phyloP scores from a whole-genome alignment of 2,113 vertebrate genomes.

The Oxyruncus cristatus region DNA sequence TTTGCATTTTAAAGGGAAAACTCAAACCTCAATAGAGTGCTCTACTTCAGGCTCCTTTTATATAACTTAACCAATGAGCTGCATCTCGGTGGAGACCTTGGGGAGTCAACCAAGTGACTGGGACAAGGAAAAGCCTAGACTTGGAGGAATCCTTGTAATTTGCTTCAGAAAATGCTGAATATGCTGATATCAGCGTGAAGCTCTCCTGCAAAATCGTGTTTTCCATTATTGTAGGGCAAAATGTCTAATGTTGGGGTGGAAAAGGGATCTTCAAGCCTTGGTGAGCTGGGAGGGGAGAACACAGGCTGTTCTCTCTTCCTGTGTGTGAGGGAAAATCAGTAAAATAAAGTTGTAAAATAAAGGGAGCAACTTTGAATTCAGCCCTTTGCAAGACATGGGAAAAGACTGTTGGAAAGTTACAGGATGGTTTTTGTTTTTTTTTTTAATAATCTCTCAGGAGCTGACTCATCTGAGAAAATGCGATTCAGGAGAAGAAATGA shows the following conservation, averaged over 20 bases:
- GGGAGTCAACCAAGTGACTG: background rate
- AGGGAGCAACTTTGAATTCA: background rate
- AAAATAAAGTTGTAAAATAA: background rate
- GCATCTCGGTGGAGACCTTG: background rate
- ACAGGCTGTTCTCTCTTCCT: background rate
- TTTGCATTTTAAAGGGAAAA: conserved; percentile 66
- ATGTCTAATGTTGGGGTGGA: background rate
- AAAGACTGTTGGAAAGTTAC: background rate
- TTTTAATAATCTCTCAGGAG: background rate
- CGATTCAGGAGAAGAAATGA: background rate
- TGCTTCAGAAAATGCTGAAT: background rate
- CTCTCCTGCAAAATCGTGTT: background rate
- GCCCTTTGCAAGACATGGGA: background rate
- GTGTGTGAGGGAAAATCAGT: rapidly evolving
- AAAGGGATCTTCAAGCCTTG: background rate
- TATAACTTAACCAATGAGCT: background rate
- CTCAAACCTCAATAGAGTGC: background rate
- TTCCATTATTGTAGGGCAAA: background rate
- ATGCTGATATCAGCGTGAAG: background rate
- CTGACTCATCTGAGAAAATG: background rate
- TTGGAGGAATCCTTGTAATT: background rate
- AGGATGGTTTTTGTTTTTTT: background rate
- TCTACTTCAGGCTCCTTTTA: conserved; percentile 22
- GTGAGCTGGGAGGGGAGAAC: background rate
- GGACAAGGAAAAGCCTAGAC: background rate